Percentiles rank a stretch among this genome's conserved stretches.
phyloP scores from a whole-genome alignment of 2,797 vertebrate genomes.

The Chaetophractus vellerosus region DNA sequence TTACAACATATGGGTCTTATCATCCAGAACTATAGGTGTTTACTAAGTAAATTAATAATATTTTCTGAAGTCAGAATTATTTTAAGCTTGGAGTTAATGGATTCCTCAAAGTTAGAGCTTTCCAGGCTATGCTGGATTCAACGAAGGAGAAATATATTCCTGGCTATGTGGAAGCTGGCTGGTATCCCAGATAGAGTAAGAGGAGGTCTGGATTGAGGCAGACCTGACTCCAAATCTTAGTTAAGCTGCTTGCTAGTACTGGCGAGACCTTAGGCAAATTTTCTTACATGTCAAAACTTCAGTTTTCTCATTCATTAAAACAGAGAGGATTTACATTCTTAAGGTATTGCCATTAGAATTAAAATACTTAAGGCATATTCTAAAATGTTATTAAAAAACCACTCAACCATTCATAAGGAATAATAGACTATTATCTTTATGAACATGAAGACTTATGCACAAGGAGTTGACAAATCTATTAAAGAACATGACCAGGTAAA shows the following conservation, averaged over 20 bases:
- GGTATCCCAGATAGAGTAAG: neutral
- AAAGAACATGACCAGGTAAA: neutral
- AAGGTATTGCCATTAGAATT: neutral
- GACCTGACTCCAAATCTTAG: neutral
- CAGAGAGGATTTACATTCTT: neutral
- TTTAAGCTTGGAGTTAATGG: neutral
- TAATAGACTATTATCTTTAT: neutral
- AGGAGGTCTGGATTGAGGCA: neutral
- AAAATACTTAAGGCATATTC: neutral
- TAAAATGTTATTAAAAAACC: conserved; percentile 11
- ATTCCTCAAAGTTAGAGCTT: neutral
- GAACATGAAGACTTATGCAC: neutral
- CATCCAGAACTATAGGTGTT: neutral
- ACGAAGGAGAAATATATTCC: neutral
- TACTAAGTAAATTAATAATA: neutral
- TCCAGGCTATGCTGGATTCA: neutral
- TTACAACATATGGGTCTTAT: neutral
- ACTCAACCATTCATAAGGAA: neutral
- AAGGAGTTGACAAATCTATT: neutral
- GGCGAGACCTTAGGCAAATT: neutral
- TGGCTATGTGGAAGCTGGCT: neutral
- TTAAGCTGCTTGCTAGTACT: neutral
- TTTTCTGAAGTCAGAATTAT: conserved; percentile 37
- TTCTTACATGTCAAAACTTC: neutral
- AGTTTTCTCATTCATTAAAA: conserved; percentile 18